Evolutionary conservation across 2,888 invertebrate genomes (phyloP).

Genomic region (Hemicrepidius hirtus): DNA sequence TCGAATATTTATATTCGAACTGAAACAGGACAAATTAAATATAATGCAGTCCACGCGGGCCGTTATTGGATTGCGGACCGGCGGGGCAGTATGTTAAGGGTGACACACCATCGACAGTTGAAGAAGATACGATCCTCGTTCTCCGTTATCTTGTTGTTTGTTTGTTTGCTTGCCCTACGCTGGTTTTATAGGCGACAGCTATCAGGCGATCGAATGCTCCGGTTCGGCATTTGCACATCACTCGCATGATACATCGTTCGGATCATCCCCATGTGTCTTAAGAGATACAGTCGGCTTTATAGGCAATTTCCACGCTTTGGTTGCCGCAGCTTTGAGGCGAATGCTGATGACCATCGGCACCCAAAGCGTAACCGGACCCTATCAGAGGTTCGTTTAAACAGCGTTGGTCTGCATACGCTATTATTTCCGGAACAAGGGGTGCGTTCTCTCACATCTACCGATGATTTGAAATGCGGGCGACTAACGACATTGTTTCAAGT

Average conservation of each 20-base stretch:
- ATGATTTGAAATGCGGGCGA: slow-evolving; percentile 65
- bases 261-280: slow-evolving; percentile 50
- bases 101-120: slow-evolving; percentile 59
- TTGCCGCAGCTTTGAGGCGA: slow-evolving; percentile 46
- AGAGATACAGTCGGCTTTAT: slow-evolving; percentile 50
- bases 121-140: slow-evolving; percentile 57
- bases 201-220: slow-evolving; percentile 55
- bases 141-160: slow-evolving; percentile 60
- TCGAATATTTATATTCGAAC: slow-evolving; percentile 69
- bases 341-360: slow-evolving; percentile 53
- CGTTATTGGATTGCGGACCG: slow-evolving; percentile 52
- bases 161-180: slow-evolving; percentile 58
- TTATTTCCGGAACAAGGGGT: slow-evolving; percentile 59
- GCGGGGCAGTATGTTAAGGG: slow-evolving; percentile 57
- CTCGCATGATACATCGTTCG: slow-evolving; percentile 41
- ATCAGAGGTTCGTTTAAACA: slow-evolving; percentile 61
- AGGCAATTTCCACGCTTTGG: slow-evolving; percentile 54
- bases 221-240: slow-evolving; percentile 54
- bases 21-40: slow-evolving; percentile 67
- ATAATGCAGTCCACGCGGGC: slow-evolving; percentile 61
- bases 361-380: slow-evolving; percentile 54
- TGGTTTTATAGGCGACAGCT: slow-evolving; percentile 57
- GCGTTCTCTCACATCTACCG: slow-evolving; percentile 58
- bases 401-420: slow-evolving; percentile 64
- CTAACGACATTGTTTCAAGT: slow-evolving; percentile 65